phyloP scores from a whole-genome alignment of 2,888 invertebrate genomes.

The Timema podura region DNA sequence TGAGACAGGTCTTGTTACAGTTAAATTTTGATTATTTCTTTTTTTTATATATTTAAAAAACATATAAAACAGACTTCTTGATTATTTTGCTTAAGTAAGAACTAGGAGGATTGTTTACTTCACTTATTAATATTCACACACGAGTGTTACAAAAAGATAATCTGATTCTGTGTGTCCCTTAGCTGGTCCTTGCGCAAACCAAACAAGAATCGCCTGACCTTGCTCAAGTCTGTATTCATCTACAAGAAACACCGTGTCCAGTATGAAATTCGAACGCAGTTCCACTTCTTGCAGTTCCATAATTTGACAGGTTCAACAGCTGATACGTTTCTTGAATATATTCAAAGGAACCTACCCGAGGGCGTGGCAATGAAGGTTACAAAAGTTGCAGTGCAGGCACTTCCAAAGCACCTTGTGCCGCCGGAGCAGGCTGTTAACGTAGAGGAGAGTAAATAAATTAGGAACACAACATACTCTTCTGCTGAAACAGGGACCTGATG shows the following conservation, averaged over 20 bases:
- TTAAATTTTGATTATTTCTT: too few relatives aligned
- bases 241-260: constrained; percentile 93
- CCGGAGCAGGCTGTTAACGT: neutral
- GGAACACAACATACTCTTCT: too few relatives aligned
- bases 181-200: constrained; percentile 73
- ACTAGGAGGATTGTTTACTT: too few relatives aligned
- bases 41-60: too few relatives aligned
- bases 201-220: constrained; percentile 69
- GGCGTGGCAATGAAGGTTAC: constrained; percentile 92
- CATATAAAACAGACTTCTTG: too few relatives aligned
- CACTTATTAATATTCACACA: too few relatives aligned
- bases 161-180: constrained; percentile 35
- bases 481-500: too few relatives aligned
- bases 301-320: constrained; percentile 92
- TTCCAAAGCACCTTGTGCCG: constrained; percentile 24
- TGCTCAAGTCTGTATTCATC: constrained; percentile 84
- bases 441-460: too few relatives aligned
- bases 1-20: too few relatives aligned
- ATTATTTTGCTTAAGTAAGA: too few relatives aligned
- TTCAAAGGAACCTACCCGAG: constrained; percentile 95
- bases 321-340: constrained; percentile 92
- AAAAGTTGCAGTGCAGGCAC: constrained; percentile 51
- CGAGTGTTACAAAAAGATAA: too few relatives aligned
- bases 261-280: constrained; percentile 93
- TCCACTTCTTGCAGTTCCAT: constrained; percentile 74